Conservation (phyloP, 23 tunicate species). For the Botrylloides violaceus region DNA sequence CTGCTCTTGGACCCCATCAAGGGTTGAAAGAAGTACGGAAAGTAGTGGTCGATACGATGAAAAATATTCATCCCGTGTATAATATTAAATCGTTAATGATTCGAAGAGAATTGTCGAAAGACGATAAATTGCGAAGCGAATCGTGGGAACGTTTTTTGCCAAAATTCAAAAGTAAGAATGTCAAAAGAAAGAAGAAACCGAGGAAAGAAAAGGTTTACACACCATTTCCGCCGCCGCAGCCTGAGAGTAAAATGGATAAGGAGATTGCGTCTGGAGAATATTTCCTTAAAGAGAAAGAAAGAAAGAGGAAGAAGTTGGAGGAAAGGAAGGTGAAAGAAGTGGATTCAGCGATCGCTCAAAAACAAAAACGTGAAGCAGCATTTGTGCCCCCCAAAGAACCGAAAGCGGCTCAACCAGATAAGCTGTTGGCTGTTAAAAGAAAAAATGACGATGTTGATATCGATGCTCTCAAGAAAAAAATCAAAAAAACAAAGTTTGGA, state of each 20-base stretch:
- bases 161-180: conserved; percentile 76
- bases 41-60: conserved; percentile 79
- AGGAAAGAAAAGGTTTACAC: conserved; percentile 90
- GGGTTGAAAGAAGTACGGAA: conserved; percentile 88
- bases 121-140: conserved; percentile 85
- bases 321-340: conserved; percentile 58
- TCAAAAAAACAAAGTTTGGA: conserved; percentile 61
- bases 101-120: conserved; percentile 76
- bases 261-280: conserved; percentile 95
- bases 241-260: conserved; percentile 80
- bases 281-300: conserved; percentile 77
- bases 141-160: conserved; percentile 96
- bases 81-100: conserved; percentile 95
- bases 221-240: conserved; percentile 98
- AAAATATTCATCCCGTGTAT: conserved; percentile 96
- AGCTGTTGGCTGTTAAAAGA: background rate
- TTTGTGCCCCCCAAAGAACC: conserved; percentile 66
- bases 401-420: background rate
- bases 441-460: conserved; percentile 36
- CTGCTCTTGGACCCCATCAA: conserved; percentile 78
- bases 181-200: conserved; percentile 39
- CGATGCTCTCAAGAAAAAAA: conserved; percentile 47
- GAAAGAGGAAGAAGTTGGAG: conserved; percentile 49
- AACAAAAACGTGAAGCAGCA: conserved; percentile 40
- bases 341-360: conserved; percentile 25